phyloP scores from a whole-genome alignment of 2,113 vertebrate species.

The Petromus typicus region DNA sequence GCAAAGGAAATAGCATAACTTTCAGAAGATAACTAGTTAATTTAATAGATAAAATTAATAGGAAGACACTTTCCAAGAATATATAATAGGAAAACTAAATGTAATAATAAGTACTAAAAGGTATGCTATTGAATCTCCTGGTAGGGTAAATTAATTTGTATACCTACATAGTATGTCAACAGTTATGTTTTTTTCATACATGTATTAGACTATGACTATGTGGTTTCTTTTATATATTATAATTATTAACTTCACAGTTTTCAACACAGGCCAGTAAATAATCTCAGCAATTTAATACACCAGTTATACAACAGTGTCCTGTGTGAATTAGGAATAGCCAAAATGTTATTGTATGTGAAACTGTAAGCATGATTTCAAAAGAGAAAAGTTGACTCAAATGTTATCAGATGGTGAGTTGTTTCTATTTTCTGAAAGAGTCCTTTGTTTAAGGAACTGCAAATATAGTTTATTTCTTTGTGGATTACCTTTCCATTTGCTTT shows the following conservation, averaged over 20 bases:
- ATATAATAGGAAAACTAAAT: no score
- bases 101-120: neutral
- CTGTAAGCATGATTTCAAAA: neutral
- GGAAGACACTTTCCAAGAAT: neutral
- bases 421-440: neutral
- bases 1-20: neutral
- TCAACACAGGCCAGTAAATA: neutral
- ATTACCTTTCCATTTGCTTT: neutral
- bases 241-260: neutral
- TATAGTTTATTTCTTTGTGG: neutral
- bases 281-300: neutral
- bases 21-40: neutral
- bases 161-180: neutral
- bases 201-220: neutral
- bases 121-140: neutral
- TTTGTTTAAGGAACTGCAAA: neutral
- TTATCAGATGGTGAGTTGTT: neutral
- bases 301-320: neutral
- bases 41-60: neutral
- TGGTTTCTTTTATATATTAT: neutral
- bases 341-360: conserved; percentile 25
- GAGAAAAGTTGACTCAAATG: neutral
- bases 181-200: neutral
- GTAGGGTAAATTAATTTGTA: neutral
- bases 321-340: neutral